Evolutionary conservation across 2,888 invertebrate genomes (phyloP).

Genomic region (Priocnemis perturbator): DNA sequence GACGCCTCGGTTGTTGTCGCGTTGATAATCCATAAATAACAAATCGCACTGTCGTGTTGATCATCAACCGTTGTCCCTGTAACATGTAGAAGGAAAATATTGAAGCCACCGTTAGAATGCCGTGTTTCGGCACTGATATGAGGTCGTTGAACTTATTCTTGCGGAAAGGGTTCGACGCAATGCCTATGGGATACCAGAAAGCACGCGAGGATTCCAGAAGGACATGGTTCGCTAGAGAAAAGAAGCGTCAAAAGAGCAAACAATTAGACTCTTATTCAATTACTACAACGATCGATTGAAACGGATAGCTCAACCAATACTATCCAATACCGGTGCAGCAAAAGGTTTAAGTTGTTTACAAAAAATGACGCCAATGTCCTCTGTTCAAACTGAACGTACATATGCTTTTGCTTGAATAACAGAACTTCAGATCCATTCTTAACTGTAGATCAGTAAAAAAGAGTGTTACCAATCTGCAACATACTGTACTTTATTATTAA

Average conservation of each 20-base stretch:
- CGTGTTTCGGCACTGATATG: slow-evolving; percentile 45
- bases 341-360: no score
- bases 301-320: no score
- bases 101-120: slow-evolving; percentile 45
- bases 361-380: no score
- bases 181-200: slow-evolving; percentile 39
- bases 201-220: slow-evolving; percentile 51
- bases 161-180: slow-evolving; percentile 16
- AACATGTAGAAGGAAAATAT: slow-evolving; percentile 17
- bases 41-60: not conserved
- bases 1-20: no score
- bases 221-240: slow-evolving; percentile 64
- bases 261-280: slow-evolving; percentile 53
- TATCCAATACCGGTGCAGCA: no score
- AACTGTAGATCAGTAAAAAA: slow-evolving; percentile 3
- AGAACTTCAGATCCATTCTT: not conserved
- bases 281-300: slow-evolving; percentile 24
- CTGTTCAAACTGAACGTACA: no score
- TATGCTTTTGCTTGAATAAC: no score
- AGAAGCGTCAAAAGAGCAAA: slow-evolving; percentile 46
- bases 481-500: no score
- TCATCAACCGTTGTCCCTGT: not conserved
- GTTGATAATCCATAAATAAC: not conserved
- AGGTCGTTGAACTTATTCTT: slow-evolving; percentile 50
- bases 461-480: no score